Evolutionary conservation across 2,113 vertebrate species (phyloP), one percentile per base, ranked within the genome.

Genomic region (Pungitius pungitius): DNA sequence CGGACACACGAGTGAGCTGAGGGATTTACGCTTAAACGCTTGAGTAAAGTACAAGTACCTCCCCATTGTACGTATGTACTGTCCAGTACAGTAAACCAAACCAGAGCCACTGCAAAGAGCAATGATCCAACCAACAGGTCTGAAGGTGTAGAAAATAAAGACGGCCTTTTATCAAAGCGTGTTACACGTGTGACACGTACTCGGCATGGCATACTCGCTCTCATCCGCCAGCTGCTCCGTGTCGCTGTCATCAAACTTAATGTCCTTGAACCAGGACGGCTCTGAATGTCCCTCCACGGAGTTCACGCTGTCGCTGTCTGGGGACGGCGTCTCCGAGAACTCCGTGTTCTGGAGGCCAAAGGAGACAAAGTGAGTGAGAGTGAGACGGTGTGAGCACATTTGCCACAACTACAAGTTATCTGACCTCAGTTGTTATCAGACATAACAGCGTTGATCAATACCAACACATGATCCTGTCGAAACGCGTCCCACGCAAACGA

Each of bases 241-340:
- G 92, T 99, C 98, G 30, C 98, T 99, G 91, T 99, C 98, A 73
- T 99, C 97, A 92, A 99, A 99, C 88, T 99, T 99, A 75, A 99
- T 99, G 92, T 99, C 97, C 89, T 99, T 99, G 89, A 98, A 99
- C 98, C 98, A 99, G 1, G 98, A 99, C 3, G 98, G 98, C 79
- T 99, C 98, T 0, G 97, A 99, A 58, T 99, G 96, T n/a, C 98
- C 97, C 84, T 99, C 98, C 45, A 99, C 89, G 1, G 98, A 99
- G 85, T 98, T 99, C 71, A 99, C 95, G 0, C 97, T 99, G 84
- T 99, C 97, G 6, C 96, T 98, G 89, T 99, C 98, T 26, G 98
- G 97, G 89, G 98, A 99, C 8, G 98, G 97, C 0, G 97, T 99
- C 91, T 99, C 97, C 0, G 97, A 99, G 84, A 97, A 98, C 84